Percentiles rank a stretch among this genome's conserved stretches.
phyloP scores from a whole-genome alignment of 2,113 vertebrate genomes.

The Proteles cristata region DNA sequence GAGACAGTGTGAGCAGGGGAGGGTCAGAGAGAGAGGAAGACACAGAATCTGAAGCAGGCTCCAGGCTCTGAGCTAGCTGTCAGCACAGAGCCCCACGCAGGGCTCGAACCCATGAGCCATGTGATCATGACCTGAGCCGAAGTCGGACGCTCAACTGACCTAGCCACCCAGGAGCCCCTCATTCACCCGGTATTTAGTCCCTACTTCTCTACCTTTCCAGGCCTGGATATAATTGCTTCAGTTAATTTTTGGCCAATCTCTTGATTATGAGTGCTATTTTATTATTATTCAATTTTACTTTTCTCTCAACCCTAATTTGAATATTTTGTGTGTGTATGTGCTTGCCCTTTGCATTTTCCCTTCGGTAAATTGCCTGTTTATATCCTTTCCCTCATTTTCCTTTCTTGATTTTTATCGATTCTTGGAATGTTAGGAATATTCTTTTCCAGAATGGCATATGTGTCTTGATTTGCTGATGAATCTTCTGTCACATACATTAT shows the following conservation, averaged over 20 bases:
- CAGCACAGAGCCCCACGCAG: too few relatives aligned
- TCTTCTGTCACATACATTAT: constrained; percentile 4
- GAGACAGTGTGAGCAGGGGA: too few relatives aligned
- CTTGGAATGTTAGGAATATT: not conserved
- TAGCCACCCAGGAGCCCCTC: too few relatives aligned
- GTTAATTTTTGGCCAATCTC: not conserved
- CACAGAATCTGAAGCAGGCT: too few relatives aligned
- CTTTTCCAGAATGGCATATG: not conserved
- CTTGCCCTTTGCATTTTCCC: constrained; percentile 5
- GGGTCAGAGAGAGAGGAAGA: too few relatives aligned
- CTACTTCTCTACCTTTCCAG: not conserved
- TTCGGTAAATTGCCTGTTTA: not conserved
- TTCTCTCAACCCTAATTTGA: not conserved
- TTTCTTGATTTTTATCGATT: not conserved
- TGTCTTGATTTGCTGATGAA: constrained; percentile 7
- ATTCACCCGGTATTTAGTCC: not conserved
- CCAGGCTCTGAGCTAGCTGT: too few relatives aligned
- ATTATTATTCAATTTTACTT: not conserved
- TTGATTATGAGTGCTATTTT: not conserved
- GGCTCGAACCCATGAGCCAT: too few relatives aligned
- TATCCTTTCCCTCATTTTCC: not conserved
- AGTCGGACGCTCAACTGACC: too few relatives aligned
- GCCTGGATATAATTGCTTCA: not conserved
- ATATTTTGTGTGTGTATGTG: not conserved
- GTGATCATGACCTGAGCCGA: too few relatives aligned